Evolutionary conservation across 1,140 invertebrate species (phyloP).

Genomic region (Megathymus violae): DNA sequence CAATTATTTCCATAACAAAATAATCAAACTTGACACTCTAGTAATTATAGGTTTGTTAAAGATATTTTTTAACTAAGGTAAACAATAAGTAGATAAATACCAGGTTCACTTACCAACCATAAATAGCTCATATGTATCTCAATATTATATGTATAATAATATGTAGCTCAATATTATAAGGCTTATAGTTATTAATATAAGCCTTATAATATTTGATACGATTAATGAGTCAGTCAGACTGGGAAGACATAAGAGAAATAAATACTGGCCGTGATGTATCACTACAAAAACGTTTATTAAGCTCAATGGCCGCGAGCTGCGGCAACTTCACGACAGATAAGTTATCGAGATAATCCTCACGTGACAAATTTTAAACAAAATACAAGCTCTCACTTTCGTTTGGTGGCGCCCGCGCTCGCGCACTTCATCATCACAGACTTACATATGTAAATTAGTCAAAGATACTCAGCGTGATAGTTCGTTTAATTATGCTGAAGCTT

Average conservation of each 20-base stretch:
- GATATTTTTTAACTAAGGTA: too few species aligned
- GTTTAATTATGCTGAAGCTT: not conserved
- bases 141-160: too few species aligned
- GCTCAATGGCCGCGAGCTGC: slow-evolving; percentile 9
- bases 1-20: too few species aligned
- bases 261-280: slow-evolving; percentile 39
- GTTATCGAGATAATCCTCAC: slow-evolving; percentile 37
- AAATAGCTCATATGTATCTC: too few species aligned
- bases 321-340: slow-evolving; percentile 36
- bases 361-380: slow-evolving; percentile 34
- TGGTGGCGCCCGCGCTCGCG: slow-evolving; percentile 24
- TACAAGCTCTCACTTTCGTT: slow-evolving; percentile 27
- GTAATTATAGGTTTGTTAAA: too few species aligned
- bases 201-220: too few species aligned
- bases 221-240: too few species aligned
- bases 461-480: not conserved
- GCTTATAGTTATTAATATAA: too few species aligned
- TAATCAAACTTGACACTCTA: too few species aligned
- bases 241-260: slow-evolving; percentile 32
- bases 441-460: slow-evolving; percentile 35
- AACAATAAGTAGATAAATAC: too few species aligned
- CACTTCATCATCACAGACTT: slow-evolving; percentile 20
- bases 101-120: too few species aligned
- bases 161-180: too few species aligned
- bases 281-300: slow-evolving; percentile 48